Evolutionary conservation across 2,797 vertebrate genomes (phyloP).

Genomic region (Ateles fusciceps): DNA sequence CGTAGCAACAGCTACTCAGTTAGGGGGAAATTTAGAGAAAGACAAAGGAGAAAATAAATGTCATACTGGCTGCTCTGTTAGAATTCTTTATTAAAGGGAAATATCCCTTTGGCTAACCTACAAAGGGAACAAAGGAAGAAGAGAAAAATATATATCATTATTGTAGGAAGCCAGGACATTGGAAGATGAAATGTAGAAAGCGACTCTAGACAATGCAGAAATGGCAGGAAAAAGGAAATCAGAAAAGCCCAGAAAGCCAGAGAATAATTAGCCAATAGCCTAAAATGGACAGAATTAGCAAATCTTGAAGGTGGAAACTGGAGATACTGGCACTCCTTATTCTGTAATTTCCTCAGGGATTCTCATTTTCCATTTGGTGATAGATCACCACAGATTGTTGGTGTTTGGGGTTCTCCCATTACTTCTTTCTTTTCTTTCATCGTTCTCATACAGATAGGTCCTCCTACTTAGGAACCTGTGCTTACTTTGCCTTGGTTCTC

Average conservation of each 20-base stretch:
- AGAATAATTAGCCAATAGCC: not conserved
- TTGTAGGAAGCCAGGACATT: not conserved
- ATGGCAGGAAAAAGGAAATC: not conserved
- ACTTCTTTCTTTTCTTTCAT: not conserved
- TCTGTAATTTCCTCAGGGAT: not conserved
- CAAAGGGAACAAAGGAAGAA: not conserved
- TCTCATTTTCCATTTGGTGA: not conserved
- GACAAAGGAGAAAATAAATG: not conserved
- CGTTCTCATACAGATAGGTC: not conserved
- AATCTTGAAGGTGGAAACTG: not conserved
- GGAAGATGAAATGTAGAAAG: not conserved
- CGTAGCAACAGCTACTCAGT: not conserved
- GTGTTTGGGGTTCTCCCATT: too few species aligned
- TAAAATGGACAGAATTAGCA: not conserved
- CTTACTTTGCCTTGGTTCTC: not conserved
- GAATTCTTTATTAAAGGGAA: not conserved
- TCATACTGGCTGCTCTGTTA: not conserved
- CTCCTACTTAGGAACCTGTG: not conserved
- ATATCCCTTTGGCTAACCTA: not conserved
- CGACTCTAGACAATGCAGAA: not conserved
- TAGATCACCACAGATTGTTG: not conserved
- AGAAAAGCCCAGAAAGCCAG: not conserved
- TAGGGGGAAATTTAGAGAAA: not conserved
- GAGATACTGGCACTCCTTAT: not conserved
- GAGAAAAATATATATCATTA: not conserved